Percentiles rank a stretch among this genome's conserved stretches.
Conservation (phyloP, 2,888 invertebrate genomes). For the Trimorus sp. region DNA sequence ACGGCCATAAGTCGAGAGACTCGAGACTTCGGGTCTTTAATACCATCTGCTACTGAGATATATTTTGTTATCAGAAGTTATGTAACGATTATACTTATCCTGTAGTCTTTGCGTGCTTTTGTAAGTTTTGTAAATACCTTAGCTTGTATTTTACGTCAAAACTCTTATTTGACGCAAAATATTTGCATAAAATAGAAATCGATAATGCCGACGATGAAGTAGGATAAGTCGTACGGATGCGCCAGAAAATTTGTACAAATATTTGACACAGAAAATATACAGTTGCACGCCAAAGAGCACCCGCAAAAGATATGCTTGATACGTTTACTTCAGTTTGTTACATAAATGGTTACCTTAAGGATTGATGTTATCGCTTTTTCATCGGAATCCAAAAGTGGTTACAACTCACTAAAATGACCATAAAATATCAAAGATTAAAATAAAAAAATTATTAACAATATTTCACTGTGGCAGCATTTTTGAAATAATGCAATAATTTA, state of each 20-base stretch:
- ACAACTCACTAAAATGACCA: neutral
- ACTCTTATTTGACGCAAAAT: conserved; percentile 43
- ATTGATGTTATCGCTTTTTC: neutral
- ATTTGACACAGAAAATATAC: conserved; percentile 36
- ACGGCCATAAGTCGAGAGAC: conserved; percentile 65
- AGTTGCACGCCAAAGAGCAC: conserved; percentile 8
- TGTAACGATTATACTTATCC: conserved; percentile 61
- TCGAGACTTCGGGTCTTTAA: conserved; percentile 61
- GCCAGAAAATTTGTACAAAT: conserved; percentile 41
- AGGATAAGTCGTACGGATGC: conserved; percentile 31
- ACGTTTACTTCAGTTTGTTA: conserved; percentile 30
- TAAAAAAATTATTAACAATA: no score
- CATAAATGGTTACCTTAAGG: conserved; percentile 22
- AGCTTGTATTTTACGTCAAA: conserved; percentile 39
- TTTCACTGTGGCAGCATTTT: no score
- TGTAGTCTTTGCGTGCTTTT: conserved; percentile 41
- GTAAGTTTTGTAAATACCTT: conserved; percentile 53
- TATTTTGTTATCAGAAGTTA: conserved; percentile 66
- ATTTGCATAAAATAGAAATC: conserved; percentile 50
- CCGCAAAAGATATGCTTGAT: conserved; percentile 28
- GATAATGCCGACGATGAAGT: conserved; percentile 40
- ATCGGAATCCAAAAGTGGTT: conserved; percentile 5
- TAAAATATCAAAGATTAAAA: no score
- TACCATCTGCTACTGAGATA: conserved; percentile 66
- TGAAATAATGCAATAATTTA: no score